Percentiles rank a stretch among this genome's conserved stretches.
Conservation (phyloP, 2,113 vertebrate genomes). For the Hyperopisus bebe region DNA sequence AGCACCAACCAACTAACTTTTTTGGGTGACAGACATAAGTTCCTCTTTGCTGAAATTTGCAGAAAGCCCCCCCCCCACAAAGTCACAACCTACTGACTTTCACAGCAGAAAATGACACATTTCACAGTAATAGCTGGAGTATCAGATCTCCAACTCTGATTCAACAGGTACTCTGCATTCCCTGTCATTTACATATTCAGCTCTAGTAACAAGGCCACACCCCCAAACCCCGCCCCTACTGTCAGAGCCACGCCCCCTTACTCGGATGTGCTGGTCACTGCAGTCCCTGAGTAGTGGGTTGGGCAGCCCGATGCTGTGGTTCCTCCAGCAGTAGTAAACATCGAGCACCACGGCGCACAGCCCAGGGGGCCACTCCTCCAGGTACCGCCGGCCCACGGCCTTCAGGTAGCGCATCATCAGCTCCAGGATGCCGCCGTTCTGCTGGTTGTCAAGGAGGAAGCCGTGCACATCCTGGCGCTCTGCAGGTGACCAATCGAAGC, state of each 20-base stretch:
- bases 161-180: not conserved
- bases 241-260: constrained; percentile 38
- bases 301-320: constrained; percentile 83
- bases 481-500: constrained; percentile 37
- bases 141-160: not conserved
- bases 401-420: constrained; percentile 90
- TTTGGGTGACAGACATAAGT: not conserved
- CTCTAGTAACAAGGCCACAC: not conserved
- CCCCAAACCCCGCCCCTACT: not conserved
- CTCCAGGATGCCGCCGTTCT: constrained; percentile 86
- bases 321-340: constrained; percentile 82
- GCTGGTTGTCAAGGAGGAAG: constrained; percentile 78
- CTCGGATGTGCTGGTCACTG: constrained; percentile 78
- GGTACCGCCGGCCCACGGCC: constrained; percentile 78
- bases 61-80: not conserved
- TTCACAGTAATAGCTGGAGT: not conserved
- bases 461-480: constrained; percentile 85
- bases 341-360: constrained; percentile 76
- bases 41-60: not conserved
- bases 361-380: constrained; percentile 80
- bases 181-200: not conserved
- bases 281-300: constrained; percentile 86
- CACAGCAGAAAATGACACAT: not conserved
- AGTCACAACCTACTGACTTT: not conserved
- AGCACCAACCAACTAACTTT: not conserved